Evolutionary conservation across 2,888 invertebrate species (phyloP), one percentile per base, ranked within the genome.

Genomic region (Orgyia antiqua): DNA sequence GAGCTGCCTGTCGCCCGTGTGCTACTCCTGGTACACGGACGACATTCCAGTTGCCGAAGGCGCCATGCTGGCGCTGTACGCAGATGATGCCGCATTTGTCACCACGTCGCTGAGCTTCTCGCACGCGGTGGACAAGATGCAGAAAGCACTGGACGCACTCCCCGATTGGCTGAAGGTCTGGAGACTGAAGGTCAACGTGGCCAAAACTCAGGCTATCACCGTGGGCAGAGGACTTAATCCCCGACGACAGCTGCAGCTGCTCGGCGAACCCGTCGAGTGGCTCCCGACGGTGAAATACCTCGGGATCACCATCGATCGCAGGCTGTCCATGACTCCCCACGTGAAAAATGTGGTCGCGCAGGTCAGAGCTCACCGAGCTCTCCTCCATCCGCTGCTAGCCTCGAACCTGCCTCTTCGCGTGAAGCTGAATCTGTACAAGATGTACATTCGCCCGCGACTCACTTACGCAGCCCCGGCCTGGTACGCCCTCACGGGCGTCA

Each of bases 91-190:
- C 4, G 23, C 23, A 2, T 10, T 10, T 1, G 2, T 10, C 6
- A 10, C 23, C 11, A 3, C 11, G 6, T 4, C 10, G 1, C 4
- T 2, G 1, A 23, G 4, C 4, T 5, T 3, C 3, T 5, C 4
- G 10, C 9, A 23, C 5, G 10, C 23, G 2, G 23, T 2, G 1
- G 2, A 6, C 2, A 10, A 5, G 10, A 10, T 23, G 10, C 23
- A 23, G 5, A 10, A 5, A 2, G 3, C 23, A 2, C 23, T 23
- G 1, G 6, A 23, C 5, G 11, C 10, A 1, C n/a, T 30, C 0
- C 27, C 26, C n/a, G 15, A 27, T 18, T 41, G 41, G 45, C 11
- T 34, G 17, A 2, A 6, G 1, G 9, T 6, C 8, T 23, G 23
- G 23, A 9, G 23, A 10, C 10, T 23, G 2, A 10, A 1, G 10